A percentile compares a stretch with the other conserved stretches of the same genome.
Evolutionary conservation across 2,113 vertebrate genomes (phyloP).

Genomic region (Chaetorhynchus papuensis): DNA sequence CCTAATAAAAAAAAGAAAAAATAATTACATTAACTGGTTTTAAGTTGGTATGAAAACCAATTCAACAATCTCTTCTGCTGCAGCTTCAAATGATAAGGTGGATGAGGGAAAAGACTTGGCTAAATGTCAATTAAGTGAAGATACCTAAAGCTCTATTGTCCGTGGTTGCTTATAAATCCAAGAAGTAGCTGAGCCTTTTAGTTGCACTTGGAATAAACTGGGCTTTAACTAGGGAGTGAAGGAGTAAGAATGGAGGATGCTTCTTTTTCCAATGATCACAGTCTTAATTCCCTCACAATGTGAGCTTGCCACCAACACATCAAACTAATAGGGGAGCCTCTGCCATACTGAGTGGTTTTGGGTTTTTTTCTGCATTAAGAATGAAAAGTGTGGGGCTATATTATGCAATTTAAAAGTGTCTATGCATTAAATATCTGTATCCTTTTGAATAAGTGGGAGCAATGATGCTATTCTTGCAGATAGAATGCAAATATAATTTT

Average conservation of each 20-base stretch:
- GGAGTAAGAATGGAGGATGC: neutral
- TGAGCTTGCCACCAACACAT: neutral
- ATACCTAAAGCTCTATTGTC: neutral
- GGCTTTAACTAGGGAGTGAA: neutral
- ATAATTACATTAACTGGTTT: neutral
- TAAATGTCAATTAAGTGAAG: neutral
- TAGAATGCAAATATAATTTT: neutral
- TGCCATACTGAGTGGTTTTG: neutral
- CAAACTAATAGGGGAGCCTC: neutral
- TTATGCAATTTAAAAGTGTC: neutral
- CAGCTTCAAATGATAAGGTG: neutral
- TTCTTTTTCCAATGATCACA: neutral
- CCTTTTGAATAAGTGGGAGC: neutral
- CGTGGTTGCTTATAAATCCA: neutral
- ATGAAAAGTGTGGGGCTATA: neutral
- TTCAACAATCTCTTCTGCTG: neutral
- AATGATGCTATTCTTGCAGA: conserved; percentile 3
- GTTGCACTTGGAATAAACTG: neutral
- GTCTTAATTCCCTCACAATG: neutral
- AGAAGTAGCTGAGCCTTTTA: neutral
- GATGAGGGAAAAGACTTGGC: neutral
- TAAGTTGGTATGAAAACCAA: neutral
- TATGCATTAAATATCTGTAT: neutral
- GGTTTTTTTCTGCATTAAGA: neutral
- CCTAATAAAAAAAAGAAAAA: neutral